Conservation (phyloP, 2,113 vertebrate species). For the Silurus meridionalis region DNA sequence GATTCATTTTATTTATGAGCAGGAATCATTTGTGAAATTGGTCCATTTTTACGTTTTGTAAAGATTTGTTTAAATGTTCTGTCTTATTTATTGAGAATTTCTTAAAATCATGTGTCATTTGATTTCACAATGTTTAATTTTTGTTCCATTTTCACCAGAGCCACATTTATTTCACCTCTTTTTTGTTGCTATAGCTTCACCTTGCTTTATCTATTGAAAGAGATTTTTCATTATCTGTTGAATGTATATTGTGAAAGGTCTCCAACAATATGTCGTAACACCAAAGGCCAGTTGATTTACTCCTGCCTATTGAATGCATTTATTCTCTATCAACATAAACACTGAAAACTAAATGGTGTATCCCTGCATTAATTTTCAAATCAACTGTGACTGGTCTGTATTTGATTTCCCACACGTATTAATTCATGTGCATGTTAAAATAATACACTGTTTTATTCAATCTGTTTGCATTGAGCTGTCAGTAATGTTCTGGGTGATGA, state of each 20-base stretch:
- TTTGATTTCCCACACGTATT: not conserved
- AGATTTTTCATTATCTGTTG: not conserved
- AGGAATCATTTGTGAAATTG: not conserved
- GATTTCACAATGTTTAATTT: not conserved
- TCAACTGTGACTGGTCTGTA: conserved; percentile 24
- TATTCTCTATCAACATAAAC: conserved; percentile 13
- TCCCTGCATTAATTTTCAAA: not conserved
- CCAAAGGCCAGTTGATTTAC: not conserved
- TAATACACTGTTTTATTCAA: not conserved
- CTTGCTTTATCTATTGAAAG: not conserved
- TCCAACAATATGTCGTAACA: conserved; percentile 31
- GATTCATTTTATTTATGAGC: not conserved
- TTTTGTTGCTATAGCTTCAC: not conserved
- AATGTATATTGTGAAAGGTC: conserved; percentile 42
- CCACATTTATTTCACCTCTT: not conserved
- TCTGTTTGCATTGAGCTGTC: not conserved
- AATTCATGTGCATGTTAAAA: conserved; percentile 30
- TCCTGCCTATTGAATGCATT: conserved; percentile 27
- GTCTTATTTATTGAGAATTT: not conserved
- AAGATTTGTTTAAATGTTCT: not conserved
- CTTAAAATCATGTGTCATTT: not conserved
- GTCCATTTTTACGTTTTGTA: not conserved
- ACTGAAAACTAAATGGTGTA: not conserved
- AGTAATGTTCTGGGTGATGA: conserved; percentile 9
- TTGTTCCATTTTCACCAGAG: not conserved